These are phyloP conservation scores for Dasypus novemcinctus DNA, from an alignment of 2,113 vertebrate genomes.

Conservation along the genomic window DNA sequence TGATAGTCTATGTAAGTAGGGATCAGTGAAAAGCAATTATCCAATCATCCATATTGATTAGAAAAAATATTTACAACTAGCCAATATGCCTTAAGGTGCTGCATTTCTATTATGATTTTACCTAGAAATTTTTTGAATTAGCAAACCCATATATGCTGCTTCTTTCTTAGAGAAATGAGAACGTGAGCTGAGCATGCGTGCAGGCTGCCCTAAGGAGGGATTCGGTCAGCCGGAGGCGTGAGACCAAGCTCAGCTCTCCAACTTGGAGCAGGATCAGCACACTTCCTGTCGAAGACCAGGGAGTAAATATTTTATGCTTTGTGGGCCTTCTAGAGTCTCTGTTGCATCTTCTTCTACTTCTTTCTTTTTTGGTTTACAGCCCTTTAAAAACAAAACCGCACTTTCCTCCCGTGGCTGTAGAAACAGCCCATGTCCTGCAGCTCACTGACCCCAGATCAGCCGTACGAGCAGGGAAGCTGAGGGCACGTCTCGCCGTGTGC, in stretches of 20 bases:
- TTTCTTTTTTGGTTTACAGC: neutral
- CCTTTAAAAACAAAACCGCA: neutral
- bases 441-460: neutral
- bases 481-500: neutral
- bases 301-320: neutral
- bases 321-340: neutral
- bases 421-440: neutral
- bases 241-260: neutral
- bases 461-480: neutral
- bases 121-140: neutral
- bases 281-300: neutral
- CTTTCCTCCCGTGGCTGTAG: neutral
- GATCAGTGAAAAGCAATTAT: neutral
- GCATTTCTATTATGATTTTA: neutral
- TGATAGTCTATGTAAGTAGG: neutral
- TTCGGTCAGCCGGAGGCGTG: neutral
- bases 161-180: neutral
- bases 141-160: neutral
- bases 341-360: neutral
- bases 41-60: neutral
- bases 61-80: neutral
- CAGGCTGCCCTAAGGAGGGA: neutral
- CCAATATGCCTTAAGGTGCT: neutral
- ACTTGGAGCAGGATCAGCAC: neutral
- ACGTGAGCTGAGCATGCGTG: neutral